Evolutionary conservation across 2,888 invertebrate species (phyloP), one percentile per base, ranked within the genome.

Genomic region (Pseudoips prasinana): DNA sequence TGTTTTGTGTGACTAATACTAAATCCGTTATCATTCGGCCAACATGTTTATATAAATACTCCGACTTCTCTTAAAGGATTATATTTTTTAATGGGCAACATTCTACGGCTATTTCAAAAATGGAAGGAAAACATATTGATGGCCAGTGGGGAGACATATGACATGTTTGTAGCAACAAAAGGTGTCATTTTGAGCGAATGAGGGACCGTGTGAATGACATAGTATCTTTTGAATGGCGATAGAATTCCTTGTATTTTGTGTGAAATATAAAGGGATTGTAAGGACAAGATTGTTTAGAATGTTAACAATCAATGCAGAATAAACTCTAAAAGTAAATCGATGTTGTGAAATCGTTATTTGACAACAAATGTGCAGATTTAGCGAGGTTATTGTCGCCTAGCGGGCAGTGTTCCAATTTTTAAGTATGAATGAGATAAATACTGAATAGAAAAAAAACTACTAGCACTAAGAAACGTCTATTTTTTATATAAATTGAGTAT

Each of bases 101-200:
- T 33, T n/a, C 29, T 7, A 39, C 36, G 10, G 1, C 8, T 9
- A 3, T 34, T 51, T 46, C 28, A 25, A 42, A 49, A 51, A 45
- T 35, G 33, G 47, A 25, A 53, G 8, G 22, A 22, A 22, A 35
- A 35, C 27, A 23, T 44, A 30, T 55, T 40, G 49, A 56, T 29
- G 40, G 26, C 20, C 33, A 31, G 30, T 37, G 20, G 19, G 26
- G 42, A 47, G 29, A 30, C 33, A 37, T 22, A 32, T 48, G 51
- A 55, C 55, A 46, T 39, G 39, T 54, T 41, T 45, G 45, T 55
- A 31, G 39, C 29, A 34, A 47, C 46, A 54, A 50, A 46, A 42
- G 29, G 24, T 47, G 45, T 40, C 42, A 39, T 22, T 33, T 36
- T 33, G 39, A 46, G 44, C 26, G 40, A 41, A 9, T 41, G 26